A percentile compares a stretch with the other conserved stretches of the same genome.
Evolutionary conservation across 2,888 invertebrate genomes (phyloP).

Genomic region (Formica aserva): DNA sequence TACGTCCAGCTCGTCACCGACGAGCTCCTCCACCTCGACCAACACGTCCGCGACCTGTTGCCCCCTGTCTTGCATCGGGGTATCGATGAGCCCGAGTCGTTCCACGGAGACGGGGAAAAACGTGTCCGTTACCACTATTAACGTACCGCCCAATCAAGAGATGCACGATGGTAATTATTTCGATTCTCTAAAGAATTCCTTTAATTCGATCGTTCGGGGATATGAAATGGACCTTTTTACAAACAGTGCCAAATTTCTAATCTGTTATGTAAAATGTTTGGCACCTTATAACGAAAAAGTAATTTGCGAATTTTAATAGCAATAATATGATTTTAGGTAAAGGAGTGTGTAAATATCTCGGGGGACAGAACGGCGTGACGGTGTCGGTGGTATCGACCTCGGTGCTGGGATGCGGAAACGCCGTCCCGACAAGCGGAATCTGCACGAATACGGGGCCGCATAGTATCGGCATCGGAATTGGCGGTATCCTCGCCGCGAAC

Average conservation of each 20-base stretch:
- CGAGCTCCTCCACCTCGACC: slow-evolving; percentile 80
- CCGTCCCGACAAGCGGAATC: slow-evolving; percentile 62
- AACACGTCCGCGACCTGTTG: slow-evolving; percentile 63
- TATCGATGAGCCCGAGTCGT: slow-evolving; percentile 86
- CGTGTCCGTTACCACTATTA: slow-evolving; percentile 94
- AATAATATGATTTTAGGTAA: slow-evolving; percentile 76
- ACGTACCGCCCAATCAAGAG: slow-evolving; percentile 89
- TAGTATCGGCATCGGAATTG: slow-evolving; percentile 71
- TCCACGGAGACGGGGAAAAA: slow-evolving; percentile 86
- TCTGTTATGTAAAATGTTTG: background rate
- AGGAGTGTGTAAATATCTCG: slow-evolving; percentile 84
- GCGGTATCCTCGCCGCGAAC: slow-evolving; percentile 69
- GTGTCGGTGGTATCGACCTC: slow-evolving; percentile 87
- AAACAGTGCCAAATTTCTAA: background rate
- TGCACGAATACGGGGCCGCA: slow-evolving; percentile 59
- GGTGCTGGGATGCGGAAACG: slow-evolving; percentile 70
- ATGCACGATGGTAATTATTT: slow-evolving; percentile 87
- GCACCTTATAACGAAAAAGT: background rate
- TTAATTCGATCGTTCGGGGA: background rate
- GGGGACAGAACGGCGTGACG: slow-evolving; percentile 86
- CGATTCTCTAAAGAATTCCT: background rate
- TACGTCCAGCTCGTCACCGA: slow-evolving; percentile 63
- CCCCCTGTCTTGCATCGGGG: slow-evolving; percentile 80
- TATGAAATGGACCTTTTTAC: background rate
- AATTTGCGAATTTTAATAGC: slow-evolving; percentile 13